Conservation (phyloP, 2,888 invertebrate genomes). For the Mythimna impura region DNA sequence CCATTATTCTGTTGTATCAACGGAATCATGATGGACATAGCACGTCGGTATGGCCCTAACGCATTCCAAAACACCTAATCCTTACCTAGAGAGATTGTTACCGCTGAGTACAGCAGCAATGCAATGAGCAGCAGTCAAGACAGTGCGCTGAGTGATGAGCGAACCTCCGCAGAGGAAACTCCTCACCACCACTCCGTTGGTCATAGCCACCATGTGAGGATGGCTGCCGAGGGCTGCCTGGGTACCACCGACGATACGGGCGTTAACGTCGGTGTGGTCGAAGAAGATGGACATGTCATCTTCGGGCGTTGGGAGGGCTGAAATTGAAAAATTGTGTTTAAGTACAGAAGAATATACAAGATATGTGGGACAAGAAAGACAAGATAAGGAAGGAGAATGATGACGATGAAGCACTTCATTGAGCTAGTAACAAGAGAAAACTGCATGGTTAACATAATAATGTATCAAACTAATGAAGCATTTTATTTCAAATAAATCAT, state of each 20-base stretch:
- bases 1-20: too few species aligned
- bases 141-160: conserved; percentile 67
- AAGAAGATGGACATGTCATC: conserved; percentile 72
- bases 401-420: not conserved
- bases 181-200: conserved; percentile 69
- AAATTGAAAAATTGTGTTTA: not conserved
- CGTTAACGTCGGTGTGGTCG: conserved; percentile 68
- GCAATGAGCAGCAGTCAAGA: conserved; percentile 84
- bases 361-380: too few species aligned
- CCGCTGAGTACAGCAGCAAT: conserved; percentile 64
- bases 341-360: not conserved
- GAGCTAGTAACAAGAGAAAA: not conserved
- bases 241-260: conserved; percentile 80
- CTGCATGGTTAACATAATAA: not conserved
- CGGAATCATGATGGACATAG: too few species aligned
- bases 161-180: conserved; percentile 80
- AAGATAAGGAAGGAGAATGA: not conserved
- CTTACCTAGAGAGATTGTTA: conserved; percentile 40
- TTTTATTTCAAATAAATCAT: too few species aligned
- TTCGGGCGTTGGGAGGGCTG: conserved; percentile 77
- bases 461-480: not conserved
- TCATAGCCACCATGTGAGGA: conserved; percentile 78
- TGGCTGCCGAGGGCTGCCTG: conserved; percentile 71
- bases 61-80: too few species aligned
- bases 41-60: too few species aligned